Conservation (phyloP, 2,888 invertebrate species). For the Plebejus argus region DNA sequence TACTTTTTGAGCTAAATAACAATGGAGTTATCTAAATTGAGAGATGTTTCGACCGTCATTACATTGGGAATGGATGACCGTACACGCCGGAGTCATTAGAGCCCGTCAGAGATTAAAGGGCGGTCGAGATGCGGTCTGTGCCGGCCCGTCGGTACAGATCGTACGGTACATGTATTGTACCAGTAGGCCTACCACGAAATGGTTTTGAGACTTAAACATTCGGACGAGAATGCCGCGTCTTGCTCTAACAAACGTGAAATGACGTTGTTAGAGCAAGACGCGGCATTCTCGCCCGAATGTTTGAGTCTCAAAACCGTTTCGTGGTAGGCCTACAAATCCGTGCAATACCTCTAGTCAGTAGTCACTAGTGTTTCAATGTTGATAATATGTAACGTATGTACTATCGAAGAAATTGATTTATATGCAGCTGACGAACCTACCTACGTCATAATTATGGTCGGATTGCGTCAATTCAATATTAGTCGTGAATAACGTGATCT, state of each 20-base stretch:
- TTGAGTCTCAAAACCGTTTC: too few relatives aligned
- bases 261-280: too few relatives aligned
- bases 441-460: too few relatives aligned
- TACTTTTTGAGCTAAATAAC: not conserved
- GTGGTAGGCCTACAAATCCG: too few relatives aligned
- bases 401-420: not conserved
- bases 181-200: too few relatives aligned
- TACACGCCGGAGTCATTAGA: slow-evolving; percentile 30
- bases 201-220: too few relatives aligned
- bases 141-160: slow-evolving; percentile 17
- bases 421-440: too few relatives aligned
- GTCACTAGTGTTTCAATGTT: not conserved
- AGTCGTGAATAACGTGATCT: too few relatives aligned
- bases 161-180: not conserved
- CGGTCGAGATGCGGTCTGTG: slow-evolving; percentile 28
- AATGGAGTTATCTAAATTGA: not conserved
- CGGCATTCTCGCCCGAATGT: too few relatives aligned
- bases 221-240: too few relatives aligned
- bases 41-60: not conserved
- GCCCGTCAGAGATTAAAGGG: slow-evolving; percentile 28
- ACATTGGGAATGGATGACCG: not conserved
- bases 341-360: not conserved
- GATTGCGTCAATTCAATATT: too few relatives aligned
- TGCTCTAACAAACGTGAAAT: too few relatives aligned
- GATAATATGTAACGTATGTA: not conserved